Evolutionary conservation across 2,888 invertebrate genomes (phyloP).

Genomic region (Eurois occulta): DNA sequence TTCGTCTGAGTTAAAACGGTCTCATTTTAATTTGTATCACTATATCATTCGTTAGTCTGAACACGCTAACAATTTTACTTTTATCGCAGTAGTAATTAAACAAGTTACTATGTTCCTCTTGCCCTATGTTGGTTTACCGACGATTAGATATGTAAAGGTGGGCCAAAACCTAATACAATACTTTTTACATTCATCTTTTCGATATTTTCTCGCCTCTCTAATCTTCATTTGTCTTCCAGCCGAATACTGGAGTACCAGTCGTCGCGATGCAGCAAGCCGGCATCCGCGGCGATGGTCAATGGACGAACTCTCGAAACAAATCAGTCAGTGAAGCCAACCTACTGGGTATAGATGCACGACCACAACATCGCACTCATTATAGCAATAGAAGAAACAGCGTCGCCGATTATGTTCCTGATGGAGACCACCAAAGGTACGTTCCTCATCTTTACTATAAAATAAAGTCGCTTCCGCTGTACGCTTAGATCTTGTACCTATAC

Average conservation of each 20-base stretch:
- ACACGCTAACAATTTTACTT: neutral
- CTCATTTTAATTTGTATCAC: conserved; percentile 2
- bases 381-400: conserved; percentile 90
- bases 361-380: conserved; percentile 84
- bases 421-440: conserved; percentile 90
- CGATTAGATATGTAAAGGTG: neutral
- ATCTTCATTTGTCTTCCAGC: conserved; percentile 69
- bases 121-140: neutral
- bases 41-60: neutral
- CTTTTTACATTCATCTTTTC: neutral
- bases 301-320: conserved; percentile 89
- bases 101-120: neutral
- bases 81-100: neutral
- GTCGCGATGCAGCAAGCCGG: conserved; percentile 93
- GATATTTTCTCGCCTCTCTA: neutral
- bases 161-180: neutral
- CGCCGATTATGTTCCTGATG: conserved; percentile 90
- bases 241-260: conserved; percentile 89
- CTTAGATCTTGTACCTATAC: no score
- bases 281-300: conserved; percentile 90
- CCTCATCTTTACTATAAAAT: no score
- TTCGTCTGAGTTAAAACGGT: neutral
- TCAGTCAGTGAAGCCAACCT: conserved; percentile 97
- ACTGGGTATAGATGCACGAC: conserved; percentile 91
- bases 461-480: no score